phyloP scores from a whole-genome alignment of 2,113 vertebrate species.

The Pluvianellus socialis region DNA sequence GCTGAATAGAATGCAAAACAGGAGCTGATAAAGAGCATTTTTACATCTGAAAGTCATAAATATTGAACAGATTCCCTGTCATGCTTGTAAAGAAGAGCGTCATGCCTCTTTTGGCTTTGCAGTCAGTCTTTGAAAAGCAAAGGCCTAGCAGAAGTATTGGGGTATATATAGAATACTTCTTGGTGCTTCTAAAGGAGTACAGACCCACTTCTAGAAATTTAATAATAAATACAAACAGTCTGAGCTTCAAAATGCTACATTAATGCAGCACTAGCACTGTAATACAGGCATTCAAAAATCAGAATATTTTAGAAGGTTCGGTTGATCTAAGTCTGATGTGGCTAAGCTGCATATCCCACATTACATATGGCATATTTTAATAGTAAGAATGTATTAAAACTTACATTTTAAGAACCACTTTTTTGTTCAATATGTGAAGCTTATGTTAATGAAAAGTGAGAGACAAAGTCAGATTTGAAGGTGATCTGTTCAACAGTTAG shows the following conservation, averaged over 20 bases:
- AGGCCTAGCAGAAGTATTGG: background rate
- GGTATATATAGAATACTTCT: slow-evolving; percentile 33
- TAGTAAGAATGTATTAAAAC: background rate
- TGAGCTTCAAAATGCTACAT: slow-evolving; percentile 5
- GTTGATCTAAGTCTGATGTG: background rate
- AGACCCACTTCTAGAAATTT: slow-evolving; percentile 1
- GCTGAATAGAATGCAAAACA: slow-evolving; percentile 53
- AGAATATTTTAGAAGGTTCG: slow-evolving; percentile 15
- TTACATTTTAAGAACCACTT: background rate
- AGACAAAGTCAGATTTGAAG: background rate
- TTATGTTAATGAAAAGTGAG: background rate
- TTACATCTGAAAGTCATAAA: slow-evolving; percentile 54
- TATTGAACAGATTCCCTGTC: slow-evolving; percentile 45
- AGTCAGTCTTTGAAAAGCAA: slow-evolving; percentile 8
- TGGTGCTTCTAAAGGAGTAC: background rate
- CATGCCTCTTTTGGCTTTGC: background rate
- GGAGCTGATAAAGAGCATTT: slow-evolving; percentile 54
- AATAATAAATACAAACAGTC: slow-evolving; percentile 46
- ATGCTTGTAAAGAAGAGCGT: background rate
- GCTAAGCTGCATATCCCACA: background rate
- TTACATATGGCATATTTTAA: slow-evolving; percentile 31
- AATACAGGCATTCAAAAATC: background rate
- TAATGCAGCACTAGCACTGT: slow-evolving; percentile 8
- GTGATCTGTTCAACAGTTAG: background rate
- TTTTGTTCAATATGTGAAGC: background rate